Percentiles rank a stretch among this genome's conserved stretches.
Evolutionary conservation across 2,797 vertebrate genomes (phyloP).

Genomic region (Sardinella longiceps): DNA sequence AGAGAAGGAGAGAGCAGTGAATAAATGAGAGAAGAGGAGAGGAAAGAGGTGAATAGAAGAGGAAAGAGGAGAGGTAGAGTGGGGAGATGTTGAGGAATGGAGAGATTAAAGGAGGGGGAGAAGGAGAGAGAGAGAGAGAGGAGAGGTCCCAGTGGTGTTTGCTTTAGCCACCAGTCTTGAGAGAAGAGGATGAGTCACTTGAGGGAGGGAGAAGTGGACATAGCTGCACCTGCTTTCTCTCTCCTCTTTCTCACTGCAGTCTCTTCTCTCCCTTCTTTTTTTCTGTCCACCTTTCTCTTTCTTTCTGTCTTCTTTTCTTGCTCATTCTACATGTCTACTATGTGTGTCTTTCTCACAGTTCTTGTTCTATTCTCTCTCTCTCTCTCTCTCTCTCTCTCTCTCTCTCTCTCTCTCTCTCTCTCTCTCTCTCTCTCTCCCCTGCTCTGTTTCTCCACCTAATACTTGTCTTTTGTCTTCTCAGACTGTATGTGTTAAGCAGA

Average conservation of each 20-base stretch:
- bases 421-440: background rate
- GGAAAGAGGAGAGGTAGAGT: background rate
- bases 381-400: background rate
- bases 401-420: background rate
- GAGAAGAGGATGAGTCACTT: background rate
- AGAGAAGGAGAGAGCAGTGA: no score
- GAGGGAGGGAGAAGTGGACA: background rate
- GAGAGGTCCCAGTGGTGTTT: background rate
- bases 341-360: background rate
- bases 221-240: background rate
- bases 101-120: background rate
- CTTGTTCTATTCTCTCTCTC: background rate
- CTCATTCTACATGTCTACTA: background rate
- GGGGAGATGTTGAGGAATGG: background rate
- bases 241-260: background rate
- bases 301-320: background rate
- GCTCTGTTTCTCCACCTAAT: background rate
- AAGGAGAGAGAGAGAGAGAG: background rate
- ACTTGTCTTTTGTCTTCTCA: conserved; percentile 34
- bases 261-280: background rate
- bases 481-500: conserved; percentile 62
- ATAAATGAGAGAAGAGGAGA: background rate
- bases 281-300: background rate
- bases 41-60: background rate
- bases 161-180: background rate